Base-by-base conservation (phyloP, 2,113 vertebrate species). In the Murina feae region DNA sequence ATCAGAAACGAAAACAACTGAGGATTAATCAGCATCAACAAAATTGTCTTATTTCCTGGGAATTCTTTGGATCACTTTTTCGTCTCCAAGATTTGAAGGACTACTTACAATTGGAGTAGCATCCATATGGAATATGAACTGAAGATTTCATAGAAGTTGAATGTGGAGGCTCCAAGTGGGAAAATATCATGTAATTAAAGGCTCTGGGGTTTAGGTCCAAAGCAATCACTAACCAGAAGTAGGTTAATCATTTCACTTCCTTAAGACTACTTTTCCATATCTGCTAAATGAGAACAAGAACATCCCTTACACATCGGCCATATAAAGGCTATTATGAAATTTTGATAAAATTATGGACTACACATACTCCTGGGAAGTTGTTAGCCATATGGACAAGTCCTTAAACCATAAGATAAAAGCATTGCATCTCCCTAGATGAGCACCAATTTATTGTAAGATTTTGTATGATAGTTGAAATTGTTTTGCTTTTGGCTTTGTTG, bases 181-280 rank as follows among this genome's bases (percentile, higher is more conserved):
- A 68, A 84, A 93, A 90, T 51, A 35, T 37, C 8, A 68, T 37
- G 13, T 6, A 89, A 53, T 92, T 63, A 71, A 94, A 93, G 17
- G 10, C 20, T 20, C 23, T 47, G 47, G 51, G 35, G 91, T 93
- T 83, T 66, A 94, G 35, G 71, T n/a, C 44, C 53, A 69, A 16
- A 18, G 35, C 71, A 12, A 42, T 88, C 60, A 76, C n/a, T 90
- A 90, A 37, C 23, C 68, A 69, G 17, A 87, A 93, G 21, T 84
- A 55, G 53, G 18, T 30, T 89, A 86, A 55, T 37, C 16, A 30
- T 55, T 85, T 95, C 30, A 65, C 91, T 89, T 91, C 51, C 68
- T 90, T 63, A 47, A 81, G 53, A 20, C 81, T 90, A 25, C n/a
- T 13, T 95, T 93, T 93, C 78, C 32, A 49, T 42, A 90, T 92